Evolutionary conservation across 2,888 invertebrate species (phyloP), one percentile per base, ranked within the genome.

Genomic region (Drosophila subquinaria): DNA sequence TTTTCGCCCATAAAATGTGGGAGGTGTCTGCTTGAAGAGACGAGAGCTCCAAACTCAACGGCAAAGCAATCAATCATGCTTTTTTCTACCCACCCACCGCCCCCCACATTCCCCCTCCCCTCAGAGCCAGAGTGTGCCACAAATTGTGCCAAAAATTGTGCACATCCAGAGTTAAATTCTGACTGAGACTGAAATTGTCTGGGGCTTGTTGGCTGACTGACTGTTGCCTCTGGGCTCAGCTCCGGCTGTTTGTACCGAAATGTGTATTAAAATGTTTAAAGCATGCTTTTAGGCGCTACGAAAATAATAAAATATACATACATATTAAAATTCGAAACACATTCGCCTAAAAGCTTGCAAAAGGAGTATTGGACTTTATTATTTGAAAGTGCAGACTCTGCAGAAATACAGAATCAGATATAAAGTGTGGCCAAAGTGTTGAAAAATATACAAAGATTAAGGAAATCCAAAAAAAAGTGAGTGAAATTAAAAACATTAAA

Each of bases 61-160:
- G 70, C 68, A 69, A 66, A 71, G 81, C 86, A 83, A 86, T 86
- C 85, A 88, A 86, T 86, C 85, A 86, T 86, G 81, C 73, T 74
- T 73, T 74, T 69, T 65, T 56, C 38, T 61, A 45, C 50, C 42
- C 30, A 48, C 42, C 60, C 3, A 17, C 27, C 5, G 5, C 27
- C 27, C 27, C 27, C 27, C 27, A 6, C 27, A 27, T 27, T 6
- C 6, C 63, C 47, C 2, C 10, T 5, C 40, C 53, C 33, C 70
- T 55, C 64, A 13, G 5, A 38, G n/a, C n/a, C 47, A 27, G 40
- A 15, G 38, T 33, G 23, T 55, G 47, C 71, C 73, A 64, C 75
- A 79, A 81, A 69, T 69, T 69, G 72, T 71, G 63, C 63, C 53
- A 67, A 74, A 72, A 78, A 71, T 53, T 43, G 30, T 33, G 17